These are phyloP conservation scores for Zaprionus obscuricornis DNA, from an alignment of 2,888 invertebrate species.

Conservation along the genomic window DNA sequence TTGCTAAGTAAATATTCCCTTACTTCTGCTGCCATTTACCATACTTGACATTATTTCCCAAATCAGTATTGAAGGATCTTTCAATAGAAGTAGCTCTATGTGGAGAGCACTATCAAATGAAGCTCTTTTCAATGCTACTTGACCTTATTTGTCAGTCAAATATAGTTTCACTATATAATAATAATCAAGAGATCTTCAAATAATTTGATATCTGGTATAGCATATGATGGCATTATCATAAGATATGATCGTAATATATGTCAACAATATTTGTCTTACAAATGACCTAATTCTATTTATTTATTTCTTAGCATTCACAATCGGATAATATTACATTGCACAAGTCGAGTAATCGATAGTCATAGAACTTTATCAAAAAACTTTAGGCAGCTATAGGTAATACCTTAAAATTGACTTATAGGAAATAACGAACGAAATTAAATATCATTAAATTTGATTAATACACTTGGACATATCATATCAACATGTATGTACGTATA, in stretches of 20 bases:
- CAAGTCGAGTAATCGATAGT: slow-evolving; percentile 38
- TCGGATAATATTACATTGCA: slow-evolving; percentile 47
- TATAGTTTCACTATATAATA: too few species aligned
- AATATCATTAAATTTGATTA: slow-evolving; percentile 78
- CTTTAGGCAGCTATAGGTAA: too few species aligned
- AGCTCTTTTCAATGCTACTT: too few species aligned
- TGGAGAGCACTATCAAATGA: too few species aligned
- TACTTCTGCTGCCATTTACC: too few species aligned
- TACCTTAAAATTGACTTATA: slow-evolving; percentile 21
- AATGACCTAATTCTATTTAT: too few species aligned
- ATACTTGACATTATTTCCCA: too few species aligned
- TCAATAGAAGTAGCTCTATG: too few species aligned
- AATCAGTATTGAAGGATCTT: too few species aligned
- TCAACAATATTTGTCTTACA: slow-evolving; percentile 22
- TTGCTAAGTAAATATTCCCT: too few species aligned
- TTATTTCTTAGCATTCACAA: slow-evolving; percentile 22
- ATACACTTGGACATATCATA: slow-evolving; percentile 66
- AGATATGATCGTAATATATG: slow-evolving; percentile 27
- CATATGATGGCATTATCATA: background rate
- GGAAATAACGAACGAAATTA: slow-evolving; percentile 62
- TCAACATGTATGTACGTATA: slow-evolving; percentile 36
- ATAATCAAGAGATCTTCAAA: too few species aligned
- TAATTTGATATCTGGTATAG: slow-evolving; percentile 1
- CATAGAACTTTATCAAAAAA: slow-evolving; percentile 1
- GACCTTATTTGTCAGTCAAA: slow-evolving; percentile 9